Percentiles rank a stretch among this genome's conserved stretches.
Conservation (phyloP, 2,888 invertebrate species). For the Cheilosia vulpina region DNA sequence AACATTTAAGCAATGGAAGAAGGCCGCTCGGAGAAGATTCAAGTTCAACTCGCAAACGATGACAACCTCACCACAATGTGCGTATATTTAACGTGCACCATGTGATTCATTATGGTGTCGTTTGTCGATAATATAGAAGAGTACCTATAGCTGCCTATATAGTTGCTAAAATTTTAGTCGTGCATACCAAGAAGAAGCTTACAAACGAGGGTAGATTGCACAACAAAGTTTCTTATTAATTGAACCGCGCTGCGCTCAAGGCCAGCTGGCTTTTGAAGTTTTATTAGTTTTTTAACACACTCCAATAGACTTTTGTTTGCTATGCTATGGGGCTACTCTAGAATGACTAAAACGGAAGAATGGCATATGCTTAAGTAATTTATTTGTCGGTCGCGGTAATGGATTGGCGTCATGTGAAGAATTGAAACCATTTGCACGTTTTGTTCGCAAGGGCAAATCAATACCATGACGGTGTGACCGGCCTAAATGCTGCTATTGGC, state of each 20-base stretch:
- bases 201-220: constrained; percentile 14
- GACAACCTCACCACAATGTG: neutral
- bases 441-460: constrained; percentile 21
- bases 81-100: constrained; percentile 2
- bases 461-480: constrained; percentile 22
- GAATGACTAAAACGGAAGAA: constrained; percentile 37
- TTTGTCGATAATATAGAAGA: no score
- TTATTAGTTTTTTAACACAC: neutral
- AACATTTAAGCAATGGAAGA: constrained; percentile 39
- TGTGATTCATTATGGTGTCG: constrained; percentile 20
- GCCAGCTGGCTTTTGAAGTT: constrained; percentile 28
- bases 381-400: neutral
- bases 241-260: constrained; percentile 27
- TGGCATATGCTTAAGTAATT: neutral
- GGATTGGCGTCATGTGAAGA: no score
- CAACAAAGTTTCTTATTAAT: constrained; percentile 32
- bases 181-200: constrained; percentile 13
- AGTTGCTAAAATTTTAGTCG: constrained; percentile 13
- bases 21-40: constrained; percentile 47
- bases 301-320: constrained; percentile 1
- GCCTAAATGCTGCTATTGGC: neutral
- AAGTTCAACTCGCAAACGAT: constrained; percentile 39
- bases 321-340: neutral
- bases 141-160: neutral
- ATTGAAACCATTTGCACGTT: constrained; percentile 14